Conservation (phyloP, 2,797 vertebrate genomes). For the Dromococcyx pavoninus region DNA sequence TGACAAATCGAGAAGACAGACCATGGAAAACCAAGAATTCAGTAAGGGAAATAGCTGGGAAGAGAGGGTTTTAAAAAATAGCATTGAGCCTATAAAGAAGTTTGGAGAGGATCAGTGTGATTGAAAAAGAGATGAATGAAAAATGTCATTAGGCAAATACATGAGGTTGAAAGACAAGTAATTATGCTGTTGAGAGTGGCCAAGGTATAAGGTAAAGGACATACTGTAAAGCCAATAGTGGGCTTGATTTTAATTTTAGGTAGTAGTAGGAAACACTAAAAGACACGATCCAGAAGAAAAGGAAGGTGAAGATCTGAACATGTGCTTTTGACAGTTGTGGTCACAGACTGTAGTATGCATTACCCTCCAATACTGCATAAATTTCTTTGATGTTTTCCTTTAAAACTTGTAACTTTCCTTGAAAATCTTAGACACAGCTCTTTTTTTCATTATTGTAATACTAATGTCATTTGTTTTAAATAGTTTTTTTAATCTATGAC, state of each 20-base stretch:
- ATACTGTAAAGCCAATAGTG: neutral
- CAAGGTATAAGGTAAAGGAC: neutral
- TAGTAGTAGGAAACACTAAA: neutral
- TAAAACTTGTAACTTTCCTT: neutral
- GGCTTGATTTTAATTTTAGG: neutral
- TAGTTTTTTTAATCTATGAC: neutral
- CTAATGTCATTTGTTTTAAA: neutral
- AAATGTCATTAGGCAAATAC: neutral
- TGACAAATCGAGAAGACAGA: neutral
- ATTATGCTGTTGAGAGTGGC: neutral
- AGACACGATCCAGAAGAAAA: neutral
- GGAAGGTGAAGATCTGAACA: neutral
- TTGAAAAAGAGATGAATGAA: neutral
- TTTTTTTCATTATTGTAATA: neutral
- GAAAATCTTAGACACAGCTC: neutral
- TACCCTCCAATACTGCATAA: neutral
- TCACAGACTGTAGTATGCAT: neutral
- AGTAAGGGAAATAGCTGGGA: neutral
- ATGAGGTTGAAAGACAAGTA: neutral
- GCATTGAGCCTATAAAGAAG: neutral
- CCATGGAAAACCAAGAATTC: neutral
- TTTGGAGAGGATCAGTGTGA: neutral
- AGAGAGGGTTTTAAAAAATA: neutral
- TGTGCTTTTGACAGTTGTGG: neutral
- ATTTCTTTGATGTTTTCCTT: neutral